Evolutionary conservation across 2,797 vertebrate genomes (phyloP).

Genomic region (Pagetopsis macropterus): DNA sequence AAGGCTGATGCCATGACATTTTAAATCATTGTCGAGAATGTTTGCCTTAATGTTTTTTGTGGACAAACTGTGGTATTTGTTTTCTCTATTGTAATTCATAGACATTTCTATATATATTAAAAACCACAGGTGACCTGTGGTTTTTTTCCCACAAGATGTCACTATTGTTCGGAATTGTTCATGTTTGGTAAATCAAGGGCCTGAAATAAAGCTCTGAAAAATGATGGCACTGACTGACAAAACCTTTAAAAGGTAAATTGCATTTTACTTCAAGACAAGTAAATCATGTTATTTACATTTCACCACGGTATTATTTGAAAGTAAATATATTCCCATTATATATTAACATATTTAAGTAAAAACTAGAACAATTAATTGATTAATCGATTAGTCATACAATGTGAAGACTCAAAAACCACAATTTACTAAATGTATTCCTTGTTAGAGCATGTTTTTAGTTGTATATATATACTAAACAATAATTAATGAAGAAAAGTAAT

Average conservation of each 20-base stretch:
- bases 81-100: conserved; percentile 6
- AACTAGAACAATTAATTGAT: neutral
- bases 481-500: neutral
- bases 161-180: conserved; percentile 62
- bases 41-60: conserved; percentile 3
- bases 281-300: neutral
- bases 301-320: neutral
- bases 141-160: conserved; percentile 78
- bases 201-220: conserved; percentile 11
- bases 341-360: neutral
- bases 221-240: neutral
- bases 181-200: neutral
- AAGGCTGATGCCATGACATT: conserved; percentile 5
- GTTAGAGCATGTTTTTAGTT: neutral
- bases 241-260: neutral
- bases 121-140: conserved; percentile 2
- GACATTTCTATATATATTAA: neutral
- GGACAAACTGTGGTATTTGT: neutral
- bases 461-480: neutral
- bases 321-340: neutral
- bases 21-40: neutral
- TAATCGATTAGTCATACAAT: neutral
- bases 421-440: no score
- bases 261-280: neutral
- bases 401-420: no score